A percentile compares a stretch with the other conserved stretches of the same genome.
phyloP scores from a whole-genome alignment of 2,113 vertebrate species.

The Gymnorhina tibicen region DNA sequence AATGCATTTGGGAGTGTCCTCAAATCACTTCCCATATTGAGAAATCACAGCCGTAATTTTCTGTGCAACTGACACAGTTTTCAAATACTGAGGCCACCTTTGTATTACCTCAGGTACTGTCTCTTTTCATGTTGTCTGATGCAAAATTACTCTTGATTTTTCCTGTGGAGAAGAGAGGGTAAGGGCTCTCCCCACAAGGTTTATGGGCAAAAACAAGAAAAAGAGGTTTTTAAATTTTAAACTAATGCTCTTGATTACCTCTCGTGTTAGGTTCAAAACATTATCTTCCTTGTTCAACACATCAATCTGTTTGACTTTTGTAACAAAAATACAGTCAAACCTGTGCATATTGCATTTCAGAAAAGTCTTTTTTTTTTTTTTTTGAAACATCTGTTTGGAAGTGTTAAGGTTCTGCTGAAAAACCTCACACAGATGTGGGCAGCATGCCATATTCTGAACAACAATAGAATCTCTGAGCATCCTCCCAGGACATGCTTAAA shows the following conservation, averaged over 20 bases:
- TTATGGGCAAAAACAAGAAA: neutral
- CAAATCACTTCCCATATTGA: neutral
- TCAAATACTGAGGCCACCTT: neutral
- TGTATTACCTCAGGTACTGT: neutral
- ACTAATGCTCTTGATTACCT: neutral
- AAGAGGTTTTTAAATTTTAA: neutral
- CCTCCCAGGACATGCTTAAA: constrained; percentile 37
- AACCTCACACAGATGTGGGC: constrained; percentile 70
- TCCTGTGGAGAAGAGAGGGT: neutral
- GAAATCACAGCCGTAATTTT: neutral
- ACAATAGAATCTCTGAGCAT: constrained; percentile 60
- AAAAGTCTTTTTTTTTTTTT: constrained; percentile 10
- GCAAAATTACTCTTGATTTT: neutral
- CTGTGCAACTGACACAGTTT: neutral
- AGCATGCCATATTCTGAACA: constrained; percentile 62
- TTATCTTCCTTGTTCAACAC: neutral
- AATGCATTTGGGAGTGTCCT: neutral
- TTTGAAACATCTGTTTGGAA: constrained; percentile 67
- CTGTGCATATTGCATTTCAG: constrained; percentile 42
- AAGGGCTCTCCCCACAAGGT: neutral
- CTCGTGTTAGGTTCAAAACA: neutral
- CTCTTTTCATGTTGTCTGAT: neutral
- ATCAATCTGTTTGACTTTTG: constrained; percentile 36
- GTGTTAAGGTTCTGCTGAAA: constrained; percentile 70
- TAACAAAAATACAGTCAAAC: constrained; percentile 45